Base-by-base conservation (phyloP, 2,113 vertebrate genomes). In the Ochotona curzoniae region DNA sequence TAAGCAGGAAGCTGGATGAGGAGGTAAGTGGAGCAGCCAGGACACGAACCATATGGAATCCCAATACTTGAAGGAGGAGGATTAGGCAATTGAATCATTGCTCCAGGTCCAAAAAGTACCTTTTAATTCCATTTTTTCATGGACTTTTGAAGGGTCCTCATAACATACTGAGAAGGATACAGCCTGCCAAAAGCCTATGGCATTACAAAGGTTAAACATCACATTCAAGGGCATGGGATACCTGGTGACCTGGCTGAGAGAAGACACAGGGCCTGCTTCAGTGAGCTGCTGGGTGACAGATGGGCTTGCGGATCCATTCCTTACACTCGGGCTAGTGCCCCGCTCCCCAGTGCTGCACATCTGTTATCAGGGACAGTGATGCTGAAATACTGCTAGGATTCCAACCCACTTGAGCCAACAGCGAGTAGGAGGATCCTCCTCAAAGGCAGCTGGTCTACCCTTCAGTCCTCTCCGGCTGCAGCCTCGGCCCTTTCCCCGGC, bases 261-360 rank as follows among this genome's bases (percentile, higher is more conserved):
- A 73, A 60, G 11, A 54, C n/a, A 14, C 21, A 1, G 32, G 14
- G 14, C 32, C 26, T 8, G 35, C n/a, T 76, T 76, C 69, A 17
- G 0, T 26, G 92, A 90, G 63, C 57, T 20, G 9, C 32, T 17
- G n/a, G 54, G 64, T 74, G 64, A 78, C 70, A 57, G 47, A 15
- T 23, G 67, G 93, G 2, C 7, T 14, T 1, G 1, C 14, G 23
- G 8, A 60, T 51, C 44, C 71, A 15, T 63, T 75, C 25, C 51
- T 71, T 30, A 63, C 21, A 32, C 51, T 69, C 7, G n/a, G 30
- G 57, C 35, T 30, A 20, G 44, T 26, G 26, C 44, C 51, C 18
- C 25, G 38, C 20, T 1, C 7, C 18, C n/a, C 32, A 0, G 14
- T 1, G 7, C 21, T 49, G n/a, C 49, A 12, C 0, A 1, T 51